These are phyloP conservation scores for Callyntrura sp. DNA, from an alignment of 2,888 invertebrate species.

Conservation along the genomic window DNA sequence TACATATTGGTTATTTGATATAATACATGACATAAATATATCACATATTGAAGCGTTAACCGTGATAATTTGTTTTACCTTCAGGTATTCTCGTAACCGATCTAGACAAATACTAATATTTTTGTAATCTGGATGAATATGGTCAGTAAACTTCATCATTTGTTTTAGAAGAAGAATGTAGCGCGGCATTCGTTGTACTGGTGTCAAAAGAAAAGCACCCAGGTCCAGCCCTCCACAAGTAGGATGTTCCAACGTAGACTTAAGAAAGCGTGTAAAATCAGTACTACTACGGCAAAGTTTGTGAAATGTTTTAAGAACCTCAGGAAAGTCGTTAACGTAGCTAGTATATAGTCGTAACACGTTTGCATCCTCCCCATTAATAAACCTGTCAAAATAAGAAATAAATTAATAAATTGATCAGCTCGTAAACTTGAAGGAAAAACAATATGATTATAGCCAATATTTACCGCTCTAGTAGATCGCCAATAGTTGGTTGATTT, in stretches of 20 bases:
- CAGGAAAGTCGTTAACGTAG: constrained; percentile 86
- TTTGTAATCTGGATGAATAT: constrained; percentile 85
- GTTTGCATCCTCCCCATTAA: constrained; percentile 84
- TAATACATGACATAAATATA: no score
- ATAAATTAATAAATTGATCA: no score
- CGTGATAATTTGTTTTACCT: no score
- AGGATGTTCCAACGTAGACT: constrained; percentile 85
- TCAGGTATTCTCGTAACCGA: constrained; percentile 85
- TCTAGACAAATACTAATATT: constrained; percentile 85
- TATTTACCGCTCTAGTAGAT: constrained; percentile 85
- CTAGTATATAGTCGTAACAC: constrained; percentile 85
- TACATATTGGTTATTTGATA: no score
- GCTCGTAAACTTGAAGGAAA: constrained; percentile 41
- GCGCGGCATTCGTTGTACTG: constrained; percentile 86
- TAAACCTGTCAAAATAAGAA: constrained; percentile 84
- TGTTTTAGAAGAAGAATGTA: constrained; percentile 86
- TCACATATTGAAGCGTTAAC: no score
- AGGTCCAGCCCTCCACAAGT: constrained; percentile 84
- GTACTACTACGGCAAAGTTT: constrained; percentile 85
- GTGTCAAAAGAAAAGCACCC: constrained; percentile 85
- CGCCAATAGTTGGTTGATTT: constrained; percentile 85
- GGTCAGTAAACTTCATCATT: constrained; percentile 85
- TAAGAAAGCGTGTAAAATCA: constrained; percentile 85
- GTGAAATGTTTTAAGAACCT: constrained; percentile 85
- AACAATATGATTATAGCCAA: no score